Evolutionary conservation across 2,113 vertebrate genomes (phyloP), one percentile per base, ranked within the genome.

Genomic region (Pleuronectes platessa): DNA sequence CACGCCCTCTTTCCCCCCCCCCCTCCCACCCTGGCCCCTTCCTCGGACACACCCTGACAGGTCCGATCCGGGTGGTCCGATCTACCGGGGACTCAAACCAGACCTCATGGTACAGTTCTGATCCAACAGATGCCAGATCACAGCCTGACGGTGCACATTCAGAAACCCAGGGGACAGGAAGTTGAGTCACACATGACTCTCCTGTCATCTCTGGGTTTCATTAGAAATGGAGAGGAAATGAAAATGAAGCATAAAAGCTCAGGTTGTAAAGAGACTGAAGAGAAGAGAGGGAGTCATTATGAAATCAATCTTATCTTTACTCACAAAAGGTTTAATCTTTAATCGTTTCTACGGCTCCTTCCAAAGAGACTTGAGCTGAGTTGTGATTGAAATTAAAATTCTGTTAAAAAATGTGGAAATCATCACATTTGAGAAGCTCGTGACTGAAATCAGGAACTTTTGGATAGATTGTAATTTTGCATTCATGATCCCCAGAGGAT

Each of bases 11-110:
- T 4, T 3, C 35, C 2, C 37, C 27, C n/a, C n/a, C 20, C 13
- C 2, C 13, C 35, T 20, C 20, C 61, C 49, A 4, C 65, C 45
- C 26, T 3, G 51, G 54, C 61, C n/a, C 9, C 35, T 31, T 40
- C 24, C 24, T 26, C 13, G 1, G 71, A 85, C 83, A 85, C 87
- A 86, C 86, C 84, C 83, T 18, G 21, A 84, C 72, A 73, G 65
- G 78, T 75, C 77, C 45, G 20, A 68, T 40, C 71, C 72, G 79
- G 81, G 85, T 86, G 85, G 88, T 91, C 84, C 76, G 0, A 17
- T 24, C 31, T 47, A 49, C 13, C 26, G 2, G 10, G 31, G 31
- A 31, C 31, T 31, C 31, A 31, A 31, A 31, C 31, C 31, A 27
- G 58, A 61, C 47, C 47, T 8, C 47, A 17, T n/a, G 2, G 51